phyloP scores from a whole-genome alignment of 2,797 vertebrate species.

The Coreius guichenoti region DNA sequence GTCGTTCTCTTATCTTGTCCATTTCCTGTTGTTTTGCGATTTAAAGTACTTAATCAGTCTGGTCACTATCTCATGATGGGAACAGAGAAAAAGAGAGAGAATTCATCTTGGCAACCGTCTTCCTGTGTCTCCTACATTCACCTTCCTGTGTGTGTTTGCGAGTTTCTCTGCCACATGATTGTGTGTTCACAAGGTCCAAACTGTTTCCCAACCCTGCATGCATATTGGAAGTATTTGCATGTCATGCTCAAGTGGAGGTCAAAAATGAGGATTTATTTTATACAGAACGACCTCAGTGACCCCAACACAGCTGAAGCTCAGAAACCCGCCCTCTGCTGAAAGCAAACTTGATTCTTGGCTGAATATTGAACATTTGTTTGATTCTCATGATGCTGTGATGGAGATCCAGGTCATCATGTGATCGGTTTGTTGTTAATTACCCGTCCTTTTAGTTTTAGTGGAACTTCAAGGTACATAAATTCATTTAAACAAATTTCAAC shows the following conservation, averaged over 20 bases:
- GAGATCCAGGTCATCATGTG: background rate
- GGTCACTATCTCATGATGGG: slow-evolving; percentile 13
- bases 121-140: slow-evolving; percentile 29
- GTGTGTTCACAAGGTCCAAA: slow-evolving; percentile 9
- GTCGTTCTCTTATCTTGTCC: background rate
- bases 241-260: background rate
- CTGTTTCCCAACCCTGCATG: background rate
- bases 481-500: background rate
- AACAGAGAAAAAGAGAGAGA: background rate
- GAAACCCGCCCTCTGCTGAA: background rate
- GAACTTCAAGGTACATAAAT: background rate
- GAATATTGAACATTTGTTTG: background rate
- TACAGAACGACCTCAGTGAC: slow-evolving; percentile 16
- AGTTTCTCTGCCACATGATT: slow-evolving; percentile 13
- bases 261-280: background rate
- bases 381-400: background rate
- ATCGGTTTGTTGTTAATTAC: background rate
- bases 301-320: background rate
- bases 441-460: background rate
- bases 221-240: background rate
- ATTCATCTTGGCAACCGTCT: slow-evolving; percentile 25
- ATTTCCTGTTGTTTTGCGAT: slow-evolving; percentile 44
- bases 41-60: slow-evolving; percentile 19
- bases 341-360: background rate
- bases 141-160: slow-evolving; percentile 35